Percentiles rank a stretch among this genome's conserved stretches.
These are phyloP conservation scores for Micronycteris hirsuta DNA, from an alignment of 2,113 vertebrate genomes.

Conservation along the genomic window DNA sequence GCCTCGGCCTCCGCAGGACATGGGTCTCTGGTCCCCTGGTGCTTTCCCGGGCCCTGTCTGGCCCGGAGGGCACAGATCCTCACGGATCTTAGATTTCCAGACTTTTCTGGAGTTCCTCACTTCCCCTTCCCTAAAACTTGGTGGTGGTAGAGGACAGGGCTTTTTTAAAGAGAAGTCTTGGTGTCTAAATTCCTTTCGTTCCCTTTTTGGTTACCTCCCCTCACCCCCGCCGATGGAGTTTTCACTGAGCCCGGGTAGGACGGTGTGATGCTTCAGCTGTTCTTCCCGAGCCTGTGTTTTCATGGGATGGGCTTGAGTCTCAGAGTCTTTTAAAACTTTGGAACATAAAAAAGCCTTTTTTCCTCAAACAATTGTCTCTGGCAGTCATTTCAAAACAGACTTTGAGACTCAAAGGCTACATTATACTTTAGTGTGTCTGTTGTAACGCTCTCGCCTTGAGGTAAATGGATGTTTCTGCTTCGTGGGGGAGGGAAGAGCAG, in stretches of 20 bases:
- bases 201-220: neutral
- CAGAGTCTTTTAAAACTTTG: neutral
- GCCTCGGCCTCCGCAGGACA: fast-evolving
- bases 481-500: neutral
- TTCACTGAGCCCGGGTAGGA: neutral
- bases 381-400: slow-evolving; percentile 13
- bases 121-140: neutral
- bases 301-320: neutral
- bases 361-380: neutral
- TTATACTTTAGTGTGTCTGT: neutral
- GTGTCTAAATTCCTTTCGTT: neutral
- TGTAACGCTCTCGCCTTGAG: neutral
- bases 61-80: neutral
- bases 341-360: neutral
- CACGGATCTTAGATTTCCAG: neutral
- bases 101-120: neutral
- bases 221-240: neutral
- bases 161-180: neutral
- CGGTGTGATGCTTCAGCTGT: neutral
- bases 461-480: neutral
- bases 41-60: neutral
- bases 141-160: neutral
- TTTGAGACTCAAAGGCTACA: slow-evolving; percentile 8
- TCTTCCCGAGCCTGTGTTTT: neutral
- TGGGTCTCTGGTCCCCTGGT: neutral